Conservation (phyloP, 37 sponge, comb jelly and placozoan genomes). For the Aphrocallistes beatrix region DNA sequence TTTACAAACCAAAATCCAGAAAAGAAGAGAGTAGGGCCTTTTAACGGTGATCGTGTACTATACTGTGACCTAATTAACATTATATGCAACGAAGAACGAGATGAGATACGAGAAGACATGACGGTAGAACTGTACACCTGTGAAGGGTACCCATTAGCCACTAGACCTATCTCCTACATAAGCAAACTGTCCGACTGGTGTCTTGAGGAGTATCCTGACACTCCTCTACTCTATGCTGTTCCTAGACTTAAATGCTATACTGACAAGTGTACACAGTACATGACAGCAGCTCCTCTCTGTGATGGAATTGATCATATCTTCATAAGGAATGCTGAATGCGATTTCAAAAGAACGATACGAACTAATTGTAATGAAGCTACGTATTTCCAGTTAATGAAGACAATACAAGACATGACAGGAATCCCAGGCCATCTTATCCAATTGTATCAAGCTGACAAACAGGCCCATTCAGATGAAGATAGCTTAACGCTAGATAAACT, state of each 20-base stretch:
- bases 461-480: too few species aligned
- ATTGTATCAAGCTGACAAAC: not conserved
- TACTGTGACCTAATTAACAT: not conserved
- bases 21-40: not conserved
- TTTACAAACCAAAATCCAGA: not conserved
- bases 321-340: not conserved
- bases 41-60: not conserved
- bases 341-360: not conserved
- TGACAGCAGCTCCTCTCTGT: not conserved
- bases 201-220: not conserved
- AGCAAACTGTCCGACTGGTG: conserved; percentile 12
- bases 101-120: not conserved
- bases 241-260: not conserved
- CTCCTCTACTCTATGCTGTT: not conserved
- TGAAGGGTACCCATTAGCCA: not conserved
- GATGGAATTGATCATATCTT: not conserved
- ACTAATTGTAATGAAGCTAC: not conserved
- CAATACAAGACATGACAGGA: not conserved
- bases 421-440: not conserved
- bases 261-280: not conserved
- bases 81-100: not conserved
- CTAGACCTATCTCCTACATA: not conserved
- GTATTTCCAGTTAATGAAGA: not conserved
- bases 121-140: not conserved
- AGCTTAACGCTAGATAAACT: too few species aligned